Conservation (phyloP, 1,140 invertebrate species). For the Trachelipus rathkii region DNA sequence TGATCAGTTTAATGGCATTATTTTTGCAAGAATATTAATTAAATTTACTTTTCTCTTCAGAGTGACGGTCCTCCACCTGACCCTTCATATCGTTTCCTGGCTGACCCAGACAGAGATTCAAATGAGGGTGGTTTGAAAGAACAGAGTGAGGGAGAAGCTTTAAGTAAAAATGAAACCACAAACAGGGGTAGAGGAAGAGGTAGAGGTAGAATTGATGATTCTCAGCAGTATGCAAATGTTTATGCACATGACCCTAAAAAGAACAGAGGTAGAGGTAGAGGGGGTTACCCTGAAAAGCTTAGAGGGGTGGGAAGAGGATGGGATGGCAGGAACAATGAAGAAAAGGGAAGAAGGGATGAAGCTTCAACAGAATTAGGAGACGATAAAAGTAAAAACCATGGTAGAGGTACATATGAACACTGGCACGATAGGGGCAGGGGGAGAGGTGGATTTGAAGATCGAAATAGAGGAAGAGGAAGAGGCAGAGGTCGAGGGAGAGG, state of each 20-base stretch:
- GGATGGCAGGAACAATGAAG: neutral
- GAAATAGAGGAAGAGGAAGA: neutral
- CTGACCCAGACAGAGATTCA: neutral
- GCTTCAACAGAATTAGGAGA: too few species aligned
- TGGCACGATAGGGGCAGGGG: conserved; percentile 16
- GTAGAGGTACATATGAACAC: neutral
- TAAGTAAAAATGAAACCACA: neutral
- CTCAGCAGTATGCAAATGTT: neutral
- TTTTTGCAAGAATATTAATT: too few species aligned
- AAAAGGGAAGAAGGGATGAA: neutral
- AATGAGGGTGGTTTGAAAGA: neutral
- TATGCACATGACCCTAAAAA: neutral
- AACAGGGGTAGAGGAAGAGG: neutral
- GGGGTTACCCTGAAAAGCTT: neutral
- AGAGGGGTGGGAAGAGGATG: neutral
- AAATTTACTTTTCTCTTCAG: neutral
- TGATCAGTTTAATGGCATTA: too few species aligned
- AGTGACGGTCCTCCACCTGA: neutral
- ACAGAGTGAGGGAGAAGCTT: neutral
- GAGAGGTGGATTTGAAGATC: neutral
- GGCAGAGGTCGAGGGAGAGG: neutral
- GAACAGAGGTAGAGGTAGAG: neutral
- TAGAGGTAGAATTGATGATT: neutral
- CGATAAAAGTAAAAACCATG: conserved; percentile 16
- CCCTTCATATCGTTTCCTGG: neutral